Evolutionary conservation across 2,888 invertebrate species (phyloP).

Genomic region (Tuberolachnus salignus): DNA sequence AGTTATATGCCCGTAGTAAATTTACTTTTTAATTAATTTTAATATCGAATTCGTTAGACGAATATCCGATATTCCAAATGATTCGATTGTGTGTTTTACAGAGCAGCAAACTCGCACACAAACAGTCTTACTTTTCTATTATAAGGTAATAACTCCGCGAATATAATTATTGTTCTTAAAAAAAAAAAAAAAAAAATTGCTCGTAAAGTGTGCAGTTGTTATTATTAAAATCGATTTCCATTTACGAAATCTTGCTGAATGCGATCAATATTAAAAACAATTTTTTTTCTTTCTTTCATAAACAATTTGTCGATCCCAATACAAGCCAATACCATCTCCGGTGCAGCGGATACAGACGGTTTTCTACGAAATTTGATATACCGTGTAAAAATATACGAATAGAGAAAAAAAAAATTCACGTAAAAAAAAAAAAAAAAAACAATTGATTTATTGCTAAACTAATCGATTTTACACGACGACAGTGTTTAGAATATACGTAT

Average conservation of each 20-base stretch:
- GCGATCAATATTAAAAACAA: background rate
- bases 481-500: slow-evolving; percentile 20
- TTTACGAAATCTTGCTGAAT: slow-evolving; percentile 8
- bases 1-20: too few relatives aligned
- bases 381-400: slow-evolving; percentile 4
- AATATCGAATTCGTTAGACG: too few relatives aligned
- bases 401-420: background rate
- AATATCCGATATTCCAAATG: too few relatives aligned
- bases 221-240: slow-evolving; percentile 10
- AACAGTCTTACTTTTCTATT: too few relatives aligned
- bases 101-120: too few relatives aligned
- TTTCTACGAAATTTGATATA: slow-evolving; percentile 26
- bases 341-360: background rate
- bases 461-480: slow-evolving; percentile 38
- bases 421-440: slow-evolving; percentile 11
- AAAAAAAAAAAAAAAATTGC: too few relatives aligned
- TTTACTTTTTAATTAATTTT: too few relatives aligned
- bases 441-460: slow-evolving; percentile 39
- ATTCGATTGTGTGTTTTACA: too few relatives aligned
- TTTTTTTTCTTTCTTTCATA: slow-evolving; percentile 6
- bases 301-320: background rate
- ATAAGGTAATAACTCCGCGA: too few relatives aligned
- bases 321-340: background rate
- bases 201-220: background rate
- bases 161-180: too few relatives aligned